A percentile compares a stretch with the other conserved stretches of the same genome.
Evolutionary conservation across 2,888 invertebrate genomes (phyloP).

Genomic region (Agriopis aurantiaria): DNA sequence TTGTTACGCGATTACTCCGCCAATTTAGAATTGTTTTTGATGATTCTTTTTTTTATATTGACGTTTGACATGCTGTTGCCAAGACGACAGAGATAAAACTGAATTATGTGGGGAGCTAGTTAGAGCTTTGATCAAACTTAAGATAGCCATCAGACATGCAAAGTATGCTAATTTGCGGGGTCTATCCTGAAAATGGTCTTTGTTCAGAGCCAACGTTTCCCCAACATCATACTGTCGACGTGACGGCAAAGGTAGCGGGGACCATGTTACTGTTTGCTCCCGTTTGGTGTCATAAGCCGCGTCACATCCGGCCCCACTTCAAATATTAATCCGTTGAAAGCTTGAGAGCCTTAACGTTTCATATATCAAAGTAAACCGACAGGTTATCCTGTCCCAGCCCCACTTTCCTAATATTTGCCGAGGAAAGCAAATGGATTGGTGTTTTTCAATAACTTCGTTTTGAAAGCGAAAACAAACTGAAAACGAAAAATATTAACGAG

Average conservation of each 20-base stretch:
- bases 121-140: too few species aligned
- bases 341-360: conserved; percentile 41
- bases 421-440: conserved; percentile 31
- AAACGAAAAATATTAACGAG: too few species aligned
- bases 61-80: too few species aligned
- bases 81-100: too few species aligned
- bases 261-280: conserved; percentile 18
- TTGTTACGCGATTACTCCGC: too few species aligned
- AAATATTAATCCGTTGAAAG: conserved; percentile 50
- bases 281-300: conserved; percentile 12
- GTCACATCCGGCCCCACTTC: conserved; percentile 35
- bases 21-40: too few species aligned
- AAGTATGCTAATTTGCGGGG: too few species aligned
- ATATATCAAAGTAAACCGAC: conserved; percentile 47
- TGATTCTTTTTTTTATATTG: too few species aligned
- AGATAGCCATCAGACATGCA: too few species aligned
- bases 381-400: conserved; percentile 36
- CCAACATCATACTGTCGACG: conserved; percentile 2
- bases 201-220: neutral
- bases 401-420: conserved; percentile 42
- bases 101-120: too few species aligned
- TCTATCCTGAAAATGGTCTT: too few species aligned
- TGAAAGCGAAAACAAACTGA: conserved; percentile 19
- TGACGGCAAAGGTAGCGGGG: neutral
- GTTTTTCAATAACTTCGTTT: conserved; percentile 29